Evolutionary conservation across 2,797 vertebrate species (phyloP).

Genomic region (Mus minutoides): DNA sequence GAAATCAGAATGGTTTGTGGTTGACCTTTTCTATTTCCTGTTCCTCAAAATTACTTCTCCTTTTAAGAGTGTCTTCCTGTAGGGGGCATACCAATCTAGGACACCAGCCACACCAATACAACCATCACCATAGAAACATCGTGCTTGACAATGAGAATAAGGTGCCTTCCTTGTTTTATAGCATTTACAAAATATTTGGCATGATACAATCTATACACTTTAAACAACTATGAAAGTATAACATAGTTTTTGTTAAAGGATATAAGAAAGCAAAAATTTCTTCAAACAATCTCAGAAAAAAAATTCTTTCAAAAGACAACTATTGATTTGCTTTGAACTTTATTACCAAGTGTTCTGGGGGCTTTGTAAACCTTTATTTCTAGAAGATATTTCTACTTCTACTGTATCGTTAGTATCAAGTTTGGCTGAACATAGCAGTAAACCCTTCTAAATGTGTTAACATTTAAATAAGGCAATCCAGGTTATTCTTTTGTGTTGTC

Average conservation of each 20-base stretch:
- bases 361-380: conserved; percentile 29
- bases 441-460: background rate
- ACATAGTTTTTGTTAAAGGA: conserved; percentile 12
- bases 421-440: conserved; percentile 37
- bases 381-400: conserved; percentile 16
- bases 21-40: conserved; percentile 57
- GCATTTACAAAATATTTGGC: conserved; percentile 18
- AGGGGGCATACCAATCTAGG: background rate
- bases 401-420: conserved; percentile 3
- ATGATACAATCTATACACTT: background rate
- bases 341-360: conserved; percentile 12
- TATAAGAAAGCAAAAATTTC: conserved; percentile 36
- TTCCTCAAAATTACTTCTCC: conserved; percentile 60
- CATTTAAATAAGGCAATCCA: background rate
- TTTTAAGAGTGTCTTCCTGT: conserved; percentile 55
- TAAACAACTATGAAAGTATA: conserved; percentile 54
- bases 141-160: conserved; percentile 32
- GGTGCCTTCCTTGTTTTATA: background rate
- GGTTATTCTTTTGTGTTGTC: background rate
- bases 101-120: background rate
- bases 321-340: conserved; percentile 43
- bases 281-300: conserved; percentile 5
- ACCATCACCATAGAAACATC: conserved; percentile 14
- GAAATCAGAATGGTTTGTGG: conserved; percentile 57
- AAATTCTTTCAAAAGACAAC: conserved; percentile 19